Conservation (phyloP, 1,140 invertebrate species). For the Drosophila pallidifrons region DNA sequence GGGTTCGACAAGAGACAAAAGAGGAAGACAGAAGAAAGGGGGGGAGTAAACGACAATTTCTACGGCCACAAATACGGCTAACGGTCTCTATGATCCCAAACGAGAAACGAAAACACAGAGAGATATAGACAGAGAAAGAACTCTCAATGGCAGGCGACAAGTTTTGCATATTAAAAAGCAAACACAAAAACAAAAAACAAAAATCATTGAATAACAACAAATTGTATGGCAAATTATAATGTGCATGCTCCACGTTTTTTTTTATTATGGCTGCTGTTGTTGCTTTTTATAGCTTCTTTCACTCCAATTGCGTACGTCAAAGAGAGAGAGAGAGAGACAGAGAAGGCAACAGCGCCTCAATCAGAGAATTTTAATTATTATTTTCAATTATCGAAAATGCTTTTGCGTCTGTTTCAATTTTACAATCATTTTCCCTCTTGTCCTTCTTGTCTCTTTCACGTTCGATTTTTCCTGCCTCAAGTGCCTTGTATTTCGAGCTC, state of each 20-base stretch:
- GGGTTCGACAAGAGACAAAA: slow-evolving; percentile 4
- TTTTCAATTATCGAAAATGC: slow-evolving; percentile 84
- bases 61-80: slow-evolving; percentile 73
- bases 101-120: slow-evolving; percentile 20
- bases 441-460: background rate
- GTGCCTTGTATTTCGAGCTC: slow-evolving; percentile 38
- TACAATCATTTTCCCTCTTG: slow-evolving; percentile 9
- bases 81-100: slow-evolving; percentile 68
- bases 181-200: slow-evolving; percentile 33
- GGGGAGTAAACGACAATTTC: slow-evolving; percentile 53
- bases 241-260: slow-evolving; percentile 30
- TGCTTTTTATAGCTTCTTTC: slow-evolving; percentile 63
- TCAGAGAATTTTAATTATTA: slow-evolving; percentile 84
- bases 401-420: slow-evolving; percentile 61
- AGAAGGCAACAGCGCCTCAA: slow-evolving; percentile 44
- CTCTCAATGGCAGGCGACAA: slow-evolving; percentile 52
- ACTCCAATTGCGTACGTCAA: slow-evolving; percentile 75
- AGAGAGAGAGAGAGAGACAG: background rate
- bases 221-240: slow-evolving; percentile 54
- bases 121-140: slow-evolving; percentile 4
- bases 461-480: slow-evolving; percentile 53
- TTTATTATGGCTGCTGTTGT: slow-evolving; percentile 21
- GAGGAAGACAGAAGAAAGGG: no score
- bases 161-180: slow-evolving; percentile 74
- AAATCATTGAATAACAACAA: slow-evolving; percentile 42